phyloP scores from a whole-genome alignment of 2,797 vertebrate species.

The Nasua narica region DNA sequence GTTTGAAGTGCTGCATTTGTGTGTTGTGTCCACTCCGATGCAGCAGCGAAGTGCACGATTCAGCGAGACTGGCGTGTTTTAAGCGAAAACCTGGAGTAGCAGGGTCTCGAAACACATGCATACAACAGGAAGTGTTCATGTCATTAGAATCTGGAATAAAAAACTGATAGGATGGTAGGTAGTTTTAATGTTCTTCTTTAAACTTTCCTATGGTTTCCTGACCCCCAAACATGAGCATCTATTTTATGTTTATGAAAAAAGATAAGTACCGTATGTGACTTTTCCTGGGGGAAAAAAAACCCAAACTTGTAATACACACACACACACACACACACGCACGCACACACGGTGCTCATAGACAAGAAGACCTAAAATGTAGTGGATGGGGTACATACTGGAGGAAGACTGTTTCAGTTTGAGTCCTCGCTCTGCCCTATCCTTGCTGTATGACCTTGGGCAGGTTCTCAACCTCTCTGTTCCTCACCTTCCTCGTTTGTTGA shows the following conservation, averaged over 20 bases:
- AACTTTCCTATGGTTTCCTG: not conserved
- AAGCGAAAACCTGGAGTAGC: constrained; percentile 6
- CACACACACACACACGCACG: not conserved
- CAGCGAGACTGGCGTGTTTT: not conserved
- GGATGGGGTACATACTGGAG: not conserved
- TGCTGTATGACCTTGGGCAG: not conserved
- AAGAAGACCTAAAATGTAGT: not conserved
- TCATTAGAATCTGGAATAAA: not conserved
- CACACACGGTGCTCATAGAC: rapidly evolving
- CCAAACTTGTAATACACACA: not conserved
- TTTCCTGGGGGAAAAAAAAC: not conserved
- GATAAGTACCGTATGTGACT: not conserved
- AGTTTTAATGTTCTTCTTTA: not conserved
- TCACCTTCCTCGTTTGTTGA: not conserved
- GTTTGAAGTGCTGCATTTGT: not conserved
- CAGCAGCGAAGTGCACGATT: not conserved
- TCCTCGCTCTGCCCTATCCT: not conserved
- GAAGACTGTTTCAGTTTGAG: not conserved
- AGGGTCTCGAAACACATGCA: not conserved
- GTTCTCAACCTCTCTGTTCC: not conserved
- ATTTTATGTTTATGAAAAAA: constrained; percentile 7
- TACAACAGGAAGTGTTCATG: not conserved
- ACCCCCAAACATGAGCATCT: not conserved
- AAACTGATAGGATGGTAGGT: not conserved
- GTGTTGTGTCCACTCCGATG: not conserved